Evolutionary conservation across 2,888 invertebrate genomes (phyloP), one percentile per base, ranked within the genome.

Genomic region (Orthosia gracilis): DNA sequence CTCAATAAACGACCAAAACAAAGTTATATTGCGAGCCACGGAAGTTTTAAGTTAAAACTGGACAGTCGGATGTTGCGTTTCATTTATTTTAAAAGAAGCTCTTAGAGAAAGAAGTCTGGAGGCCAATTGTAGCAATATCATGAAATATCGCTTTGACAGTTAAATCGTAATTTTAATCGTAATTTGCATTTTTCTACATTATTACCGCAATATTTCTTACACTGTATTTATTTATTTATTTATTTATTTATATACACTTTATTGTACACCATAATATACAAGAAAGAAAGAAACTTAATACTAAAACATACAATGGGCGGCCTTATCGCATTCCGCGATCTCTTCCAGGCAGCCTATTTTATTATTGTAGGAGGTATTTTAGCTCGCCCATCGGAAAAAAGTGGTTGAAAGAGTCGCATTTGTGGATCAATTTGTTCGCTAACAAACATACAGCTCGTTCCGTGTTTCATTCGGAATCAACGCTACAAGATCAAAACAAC

Each of bases 71-170:
- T n/a, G 18, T 62, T 31, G 17, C 7, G 5, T 58, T 54, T 58
- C 7, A 58, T 63, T 70, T 77, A 62, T 63, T 78, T 63, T 21
- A 47, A 58, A 23, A 69, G 21, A 47, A n/a, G 15, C 47, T 17
- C 12, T 69, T n/a, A 40, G 3, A 0, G 26, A 47, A 49, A 0
- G 26, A 47, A 49, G 31, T 45, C 7, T 17, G 3, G 23, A 47
- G 15, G 17, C 18, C 49, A 79, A 59, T 21, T 40, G 4, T 31
- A 49, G 18, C 54, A 15, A 54, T 71, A 79, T 26, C 1, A 45
- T 62, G 5, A 47, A 62, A 23, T 3, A 62, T 40, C 15, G 62
- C 23, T 47, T 59, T 3, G 15, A 31, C 12, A 23, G 45, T 45
- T n/a, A 23, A n/a, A n/a, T n/a, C n/a, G n/a, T n/a, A n/a, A n/a